These are phyloP conservation scores for Graptemys geographica DNA, from an alignment of 2,797 vertebrate genomes.

Conservation along the genomic window DNA sequence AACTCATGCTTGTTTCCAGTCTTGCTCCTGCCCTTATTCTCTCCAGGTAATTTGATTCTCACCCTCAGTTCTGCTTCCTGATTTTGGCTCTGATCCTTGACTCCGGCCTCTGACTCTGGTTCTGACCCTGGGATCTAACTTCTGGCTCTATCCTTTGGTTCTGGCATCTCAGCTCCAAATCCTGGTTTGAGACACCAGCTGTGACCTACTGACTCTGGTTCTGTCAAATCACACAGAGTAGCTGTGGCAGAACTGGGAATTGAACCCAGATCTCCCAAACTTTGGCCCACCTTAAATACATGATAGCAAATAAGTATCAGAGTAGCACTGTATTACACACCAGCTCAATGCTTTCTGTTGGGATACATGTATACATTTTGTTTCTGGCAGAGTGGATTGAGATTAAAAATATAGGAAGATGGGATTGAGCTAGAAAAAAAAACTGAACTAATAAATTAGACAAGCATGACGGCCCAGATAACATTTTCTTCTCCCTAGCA, in stretches of 20 bases:
- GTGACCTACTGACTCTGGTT: not conserved
- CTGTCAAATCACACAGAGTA: not conserved
- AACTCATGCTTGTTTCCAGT: not conserved
- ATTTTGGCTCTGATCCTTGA: no score
- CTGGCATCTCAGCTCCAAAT: not conserved
- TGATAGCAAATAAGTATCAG: rapidly evolving
- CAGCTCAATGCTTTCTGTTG: not conserved
- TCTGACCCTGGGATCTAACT: no score
- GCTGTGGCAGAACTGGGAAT: not conserved
- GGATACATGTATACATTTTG: rapidly evolving
- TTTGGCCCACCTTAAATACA: not conserved
- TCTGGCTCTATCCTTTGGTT: not conserved
- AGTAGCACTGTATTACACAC: rapidly evolving
- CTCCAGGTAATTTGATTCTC: not conserved
- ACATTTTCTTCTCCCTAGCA: rapidly evolving
- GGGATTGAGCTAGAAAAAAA: not conserved
- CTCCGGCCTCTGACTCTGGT: no score
- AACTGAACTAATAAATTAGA: rapidly evolving
- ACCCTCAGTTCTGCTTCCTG: not conserved
- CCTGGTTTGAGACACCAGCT: not conserved
- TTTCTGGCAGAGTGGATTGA: not conserved
- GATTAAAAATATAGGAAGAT: not conserved
- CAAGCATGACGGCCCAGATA: not conserved
- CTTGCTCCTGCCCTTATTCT: not conserved
- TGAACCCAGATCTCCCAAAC: rapidly evolving